Conservation (phyloP, 1,140 invertebrate species). For the Drosophila nigromelanica region DNA sequence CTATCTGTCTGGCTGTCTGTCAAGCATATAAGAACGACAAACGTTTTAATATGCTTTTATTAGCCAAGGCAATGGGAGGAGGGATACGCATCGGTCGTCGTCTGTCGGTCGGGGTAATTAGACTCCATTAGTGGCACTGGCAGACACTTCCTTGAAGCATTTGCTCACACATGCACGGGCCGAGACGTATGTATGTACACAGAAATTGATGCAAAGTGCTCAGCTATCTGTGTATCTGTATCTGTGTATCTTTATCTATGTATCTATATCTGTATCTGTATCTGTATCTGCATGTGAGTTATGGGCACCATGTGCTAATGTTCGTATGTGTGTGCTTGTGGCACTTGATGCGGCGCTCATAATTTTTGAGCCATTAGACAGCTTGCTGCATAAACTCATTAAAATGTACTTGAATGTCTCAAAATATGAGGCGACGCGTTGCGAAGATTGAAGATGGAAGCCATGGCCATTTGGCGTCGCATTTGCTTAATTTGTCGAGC, state of each 20-base stretch:
- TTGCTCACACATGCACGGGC: background rate
- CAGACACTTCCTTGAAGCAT: slow-evolving; percentile 41
- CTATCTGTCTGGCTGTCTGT: slow-evolving; percentile 33
- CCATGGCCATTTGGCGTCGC: slow-evolving; percentile 48
- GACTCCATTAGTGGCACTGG: slow-evolving; percentile 72
- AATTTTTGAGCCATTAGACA: slow-evolving; percentile 79
- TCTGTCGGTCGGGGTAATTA: slow-evolving; percentile 67
- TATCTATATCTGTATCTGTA: slow-evolving; percentile 27
- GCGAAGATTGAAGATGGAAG: slow-evolving; percentile 40
- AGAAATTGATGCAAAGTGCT: slow-evolving; percentile 72
- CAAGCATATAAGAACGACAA: slow-evolving; percentile 42
- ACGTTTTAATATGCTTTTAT: slow-evolving; percentile 74
- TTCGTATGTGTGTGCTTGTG: slow-evolving; percentile 6
- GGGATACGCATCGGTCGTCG: slow-evolving; percentile 34
- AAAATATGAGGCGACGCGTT: slow-evolving; percentile 55
- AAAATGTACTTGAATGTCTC: slow-evolving; percentile 77
- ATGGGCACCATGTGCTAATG: slow-evolving; percentile 39
- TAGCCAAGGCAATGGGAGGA: slow-evolving; percentile 56
- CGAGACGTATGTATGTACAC: background rate
- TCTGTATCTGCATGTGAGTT: slow-evolving; percentile 36
- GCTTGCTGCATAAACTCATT: slow-evolving; percentile 77
- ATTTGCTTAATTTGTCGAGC: slow-evolving; percentile 75
- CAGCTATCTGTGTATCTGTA: slow-evolving; percentile 19
- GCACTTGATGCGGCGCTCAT: slow-evolving; percentile 67
- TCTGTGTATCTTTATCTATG: slow-evolving; percentile 22